Evolutionary conservation across 2,888 invertebrate genomes (phyloP).

Genomic region (Cryptocheilus praepositus): DNA sequence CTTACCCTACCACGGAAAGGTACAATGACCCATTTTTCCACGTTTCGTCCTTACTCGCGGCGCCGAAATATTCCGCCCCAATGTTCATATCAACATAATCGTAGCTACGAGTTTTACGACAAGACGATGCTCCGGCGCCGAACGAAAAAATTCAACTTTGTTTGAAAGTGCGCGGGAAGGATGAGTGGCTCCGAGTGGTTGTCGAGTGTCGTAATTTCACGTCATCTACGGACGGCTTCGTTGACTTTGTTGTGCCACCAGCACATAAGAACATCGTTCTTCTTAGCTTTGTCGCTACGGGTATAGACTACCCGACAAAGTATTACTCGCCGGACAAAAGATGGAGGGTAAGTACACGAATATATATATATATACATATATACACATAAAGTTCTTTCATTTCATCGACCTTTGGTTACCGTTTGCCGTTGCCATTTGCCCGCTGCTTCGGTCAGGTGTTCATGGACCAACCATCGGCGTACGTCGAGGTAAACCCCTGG

Average conservation of each 20-base stretch:
- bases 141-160: conserved; percentile 72
- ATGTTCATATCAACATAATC: too few relatives aligned
- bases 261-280: conserved; percentile 68
- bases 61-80: too few relatives aligned
- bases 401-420: not conserved
- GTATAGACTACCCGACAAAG: conserved; percentile 70
- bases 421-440: not conserved
- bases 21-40: conserved; percentile 56
- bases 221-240: conserved; percentile 68
- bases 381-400: not conserved
- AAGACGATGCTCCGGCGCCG: conserved; percentile 68
- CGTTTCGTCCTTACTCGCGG: not conserved
- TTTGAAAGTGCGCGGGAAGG: conserved; percentile 67
- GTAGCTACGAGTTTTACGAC: conserved; percentile 67
- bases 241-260: conserved; percentile 72
- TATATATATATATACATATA: too few relatives aligned
- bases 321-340: conserved; percentile 72
- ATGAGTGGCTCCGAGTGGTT: conserved; percentile 67
- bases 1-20: conserved; percentile 83
- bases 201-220: conserved; percentile 72
- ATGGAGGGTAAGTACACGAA: conserved; percentile 67
- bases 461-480: conserved; percentile 71
- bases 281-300: conserved; percentile 69
- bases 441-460: conserved; percentile 58
- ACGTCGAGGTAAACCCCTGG: conserved; percentile 70